Conservation (phyloP, 2,797 vertebrate species). For the Fringilla coelebs region DNA sequence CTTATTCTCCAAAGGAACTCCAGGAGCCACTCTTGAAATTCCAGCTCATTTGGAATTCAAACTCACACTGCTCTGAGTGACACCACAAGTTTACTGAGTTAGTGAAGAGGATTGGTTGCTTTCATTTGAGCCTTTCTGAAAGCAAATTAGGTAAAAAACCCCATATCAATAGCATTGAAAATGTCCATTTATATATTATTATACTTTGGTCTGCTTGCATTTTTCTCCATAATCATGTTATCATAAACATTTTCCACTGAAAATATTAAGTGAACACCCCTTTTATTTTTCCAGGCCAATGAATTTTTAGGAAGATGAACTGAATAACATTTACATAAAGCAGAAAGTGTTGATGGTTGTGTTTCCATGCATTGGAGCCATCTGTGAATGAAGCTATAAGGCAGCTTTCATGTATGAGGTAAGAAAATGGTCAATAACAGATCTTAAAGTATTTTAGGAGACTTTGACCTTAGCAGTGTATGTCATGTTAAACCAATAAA, state of each 20-base stretch:
- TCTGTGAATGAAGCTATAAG: neutral
- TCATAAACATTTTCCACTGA: neutral
- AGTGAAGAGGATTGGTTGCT: neutral
- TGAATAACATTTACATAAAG: neutral
- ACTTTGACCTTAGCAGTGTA: neutral
- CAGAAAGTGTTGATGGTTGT: neutral
- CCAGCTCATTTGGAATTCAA: neutral
- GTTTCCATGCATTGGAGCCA: neutral
- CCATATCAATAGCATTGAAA: neutral
- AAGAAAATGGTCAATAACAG: neutral
- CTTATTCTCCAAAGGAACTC: neutral
- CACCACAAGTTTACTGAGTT: neutral
- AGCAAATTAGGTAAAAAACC: neutral
- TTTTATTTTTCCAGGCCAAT: neutral
- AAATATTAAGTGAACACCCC: neutral
- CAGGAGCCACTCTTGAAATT: neutral
- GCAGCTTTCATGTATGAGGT: neutral
- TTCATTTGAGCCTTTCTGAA: neutral
- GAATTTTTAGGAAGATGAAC: neutral
- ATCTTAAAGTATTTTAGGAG: conserved; percentile 10
- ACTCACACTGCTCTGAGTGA: neutral
- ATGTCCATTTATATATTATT: neutral
- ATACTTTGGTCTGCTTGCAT: neutral
- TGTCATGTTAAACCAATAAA: neutral
- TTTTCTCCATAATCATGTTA: neutral